Evolutionary conservation across 2,888 invertebrate genomes (phyloP), one percentile per base, ranked within the genome.

Genomic region (Formica aserva): DNA sequence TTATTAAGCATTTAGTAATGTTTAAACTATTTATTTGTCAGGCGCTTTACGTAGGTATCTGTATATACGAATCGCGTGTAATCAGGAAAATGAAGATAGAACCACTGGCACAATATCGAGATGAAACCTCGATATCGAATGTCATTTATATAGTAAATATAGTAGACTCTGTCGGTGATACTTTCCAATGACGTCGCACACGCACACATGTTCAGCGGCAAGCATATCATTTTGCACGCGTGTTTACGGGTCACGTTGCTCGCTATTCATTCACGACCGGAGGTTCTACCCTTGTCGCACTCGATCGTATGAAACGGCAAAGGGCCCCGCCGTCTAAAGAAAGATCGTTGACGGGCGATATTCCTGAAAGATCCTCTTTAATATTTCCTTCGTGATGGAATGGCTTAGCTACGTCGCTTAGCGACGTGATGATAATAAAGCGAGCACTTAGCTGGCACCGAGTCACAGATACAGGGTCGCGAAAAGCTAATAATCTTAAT

Each of bases 391-490:
- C 38, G 35, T 29, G 55, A 35, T 9, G 32, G 6, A 32, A 69
- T 13, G 71, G n/a, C 15, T 52, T 32, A 22, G 32, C 65, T 26
- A 15, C 41, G 57, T 52, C 84, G 63, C n/a, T 69, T 26, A 71
- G 52, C 60, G 45, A 80, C 72, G 63, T 48, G 82, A 80, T 62
- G 88, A 67, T 83, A 85, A 88, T 82, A 82, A 88, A 83, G 62
- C 63, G 77, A 65, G 60, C 63, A 60, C 29, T 29, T 32, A 66
- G 22, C 15, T 55, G 63, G 77, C 57, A 32, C 18, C 72, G 66
- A 18, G 76, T 77, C 60, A 69, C 48, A 41, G 76, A 66, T 66
- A 66, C 26, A 45, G 45, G 32, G 8, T 5, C 13, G 18, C 18
- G 57, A 45, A 26, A 45, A 71, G 45, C 41, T 71, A 71, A 80